Base-by-base conservation (phyloP, 2,888 invertebrate species). In the Habroteleia sp. region DNA sequence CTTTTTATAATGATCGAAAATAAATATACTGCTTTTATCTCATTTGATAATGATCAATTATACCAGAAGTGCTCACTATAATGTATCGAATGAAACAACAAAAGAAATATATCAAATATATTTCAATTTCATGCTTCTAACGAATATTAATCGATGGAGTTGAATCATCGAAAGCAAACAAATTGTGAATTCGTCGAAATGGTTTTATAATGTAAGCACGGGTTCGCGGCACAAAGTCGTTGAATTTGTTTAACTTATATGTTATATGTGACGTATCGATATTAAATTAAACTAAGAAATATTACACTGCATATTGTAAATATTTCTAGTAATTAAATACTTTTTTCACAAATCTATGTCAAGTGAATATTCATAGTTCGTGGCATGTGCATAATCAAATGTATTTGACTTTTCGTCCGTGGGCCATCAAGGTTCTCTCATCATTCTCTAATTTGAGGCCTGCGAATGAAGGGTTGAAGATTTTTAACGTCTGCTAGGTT, bases 241-340 rank as follows among this genome's bases (percentile, higher is more conserved):
- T n/a, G n/a, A 29, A 7, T 10, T 17, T 20, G 39, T 13, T 39
- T 20, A 10, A 29, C 29, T 29, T 17, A 35, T 35, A 16, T 50
- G 23, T 50, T 35, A 10, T 35, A 35, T 50, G 35, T 50, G 10
- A 31, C 31, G 50, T 50, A 50, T 50, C 23, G 23, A 35, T 13
- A 50, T 50, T 23, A 11, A n/a, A n/a, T n/a, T n/a, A n/a, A n/a
- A n/a, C n/a, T n/a, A n/a, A n/a, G n/a, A n/a, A 50, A 50, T 31
- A 31, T 17, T 46, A 11, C 10, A 3, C 31, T 31, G 31, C 46
- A 10, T n/a, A 35, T 27, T 52, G 52, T 52, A 52, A 13, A 52
- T 31, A 50, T 17, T 35, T 35, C 6, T n/a, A 23, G 35, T n/a
- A 25, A 23, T 23, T 20, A 25, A 50, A n/a, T 27, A 16, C 35